Conservation (phyloP, 2,797 vertebrate genomes). For the Distichodus sexfasciatus region DNA sequence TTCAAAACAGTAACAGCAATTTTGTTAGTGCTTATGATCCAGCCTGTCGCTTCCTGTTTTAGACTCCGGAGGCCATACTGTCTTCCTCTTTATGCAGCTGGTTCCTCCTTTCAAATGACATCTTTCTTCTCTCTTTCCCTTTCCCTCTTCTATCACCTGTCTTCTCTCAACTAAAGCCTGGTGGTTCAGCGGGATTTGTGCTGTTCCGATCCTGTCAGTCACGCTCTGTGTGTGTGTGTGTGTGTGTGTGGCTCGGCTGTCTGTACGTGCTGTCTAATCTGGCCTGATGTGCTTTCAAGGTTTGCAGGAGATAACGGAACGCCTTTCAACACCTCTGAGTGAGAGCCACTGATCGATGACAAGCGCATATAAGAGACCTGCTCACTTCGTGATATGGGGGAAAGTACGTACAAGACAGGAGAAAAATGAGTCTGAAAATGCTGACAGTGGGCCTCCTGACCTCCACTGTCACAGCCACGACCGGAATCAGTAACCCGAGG, state of each 20-base stretch:
- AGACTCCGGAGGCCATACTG: not conserved
- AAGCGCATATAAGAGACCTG: not conserved
- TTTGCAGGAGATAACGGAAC: constrained; percentile 29
- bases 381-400: not conserved
- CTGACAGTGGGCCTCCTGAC: not conserved
- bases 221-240: too few relatives aligned
- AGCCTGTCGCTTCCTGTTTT: constrained; percentile 29
- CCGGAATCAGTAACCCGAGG: not conserved
- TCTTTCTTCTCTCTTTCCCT: not conserved
- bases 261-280: constrained; percentile 1
- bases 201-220: not conserved
- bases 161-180: not conserved
- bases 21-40: not conserved
- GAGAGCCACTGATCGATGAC: not conserved
- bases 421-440: constrained; percentile 11
- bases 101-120: not conserved
- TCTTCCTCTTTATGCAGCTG: constrained; percentile 8
- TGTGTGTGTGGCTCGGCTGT: not conserved
- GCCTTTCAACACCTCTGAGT: constrained; percentile 20
- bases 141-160: not conserved
- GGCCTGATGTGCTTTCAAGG: constrained; percentile 22
- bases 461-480: not conserved
- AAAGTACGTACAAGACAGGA: not conserved
- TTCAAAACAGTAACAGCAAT: not conserved
- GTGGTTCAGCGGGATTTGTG: not conserved